Evolutionary conservation across 2,797 vertebrate genomes (phyloP).

Genomic region (Hylomyscus alleni): DNA sequence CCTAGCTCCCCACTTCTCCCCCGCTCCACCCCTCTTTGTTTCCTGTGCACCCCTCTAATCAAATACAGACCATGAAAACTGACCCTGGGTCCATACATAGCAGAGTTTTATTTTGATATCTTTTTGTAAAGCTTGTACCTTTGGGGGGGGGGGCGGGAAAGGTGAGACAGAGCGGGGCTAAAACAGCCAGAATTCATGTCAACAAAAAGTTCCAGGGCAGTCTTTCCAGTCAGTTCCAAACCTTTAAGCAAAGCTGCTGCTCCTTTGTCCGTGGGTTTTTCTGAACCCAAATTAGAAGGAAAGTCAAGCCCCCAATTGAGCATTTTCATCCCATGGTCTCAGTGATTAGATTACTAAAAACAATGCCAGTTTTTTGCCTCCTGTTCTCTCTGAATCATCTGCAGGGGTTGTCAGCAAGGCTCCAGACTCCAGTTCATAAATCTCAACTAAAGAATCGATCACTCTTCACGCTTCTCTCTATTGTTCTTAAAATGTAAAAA

Average conservation of each 20-base stretch:
- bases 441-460: constrained; percentile 82
- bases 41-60: constrained; percentile 44
- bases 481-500: constrained; percentile 85
- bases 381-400: constrained; percentile 77
- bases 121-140: constrained; percentile 75
- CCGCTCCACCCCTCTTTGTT: constrained; percentile 20
- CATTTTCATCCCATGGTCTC: constrained; percentile 73
- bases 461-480: constrained; percentile 78
- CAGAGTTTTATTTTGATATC: constrained; percentile 69
- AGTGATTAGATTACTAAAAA: constrained; percentile 79
- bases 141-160: constrained; percentile 72
- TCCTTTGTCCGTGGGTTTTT: constrained; percentile 72
- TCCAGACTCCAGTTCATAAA: constrained; percentile 80
- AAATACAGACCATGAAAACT: constrained; percentile 68
- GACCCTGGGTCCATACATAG: constrained; percentile 52
- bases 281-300: constrained; percentile 51
- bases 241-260: constrained; percentile 64
- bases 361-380: constrained; percentile 75
- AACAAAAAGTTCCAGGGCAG: constrained; percentile 71
- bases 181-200: constrained; percentile 73
- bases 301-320: constrained; percentile 64
- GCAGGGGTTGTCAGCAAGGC: constrained; percentile 80
- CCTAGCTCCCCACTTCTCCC: not conserved
- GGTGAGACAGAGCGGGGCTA: constrained; percentile 74
- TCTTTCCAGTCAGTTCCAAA: constrained; percentile 66